phyloP scores from a whole-genome alignment of 2,113 vertebrate species.

The Leptocoma aspasia region DNA sequence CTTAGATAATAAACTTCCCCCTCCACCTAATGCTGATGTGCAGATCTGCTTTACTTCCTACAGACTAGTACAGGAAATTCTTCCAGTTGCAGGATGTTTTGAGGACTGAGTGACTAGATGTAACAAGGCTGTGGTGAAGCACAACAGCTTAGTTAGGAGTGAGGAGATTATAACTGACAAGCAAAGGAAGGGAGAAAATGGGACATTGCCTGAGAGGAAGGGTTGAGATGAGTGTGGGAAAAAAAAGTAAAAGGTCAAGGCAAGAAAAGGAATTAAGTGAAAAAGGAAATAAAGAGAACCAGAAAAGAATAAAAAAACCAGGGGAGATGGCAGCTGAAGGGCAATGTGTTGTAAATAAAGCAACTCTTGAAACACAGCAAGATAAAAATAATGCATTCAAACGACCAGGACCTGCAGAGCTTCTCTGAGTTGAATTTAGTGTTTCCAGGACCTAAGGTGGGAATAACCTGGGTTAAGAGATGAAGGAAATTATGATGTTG shows the following conservation, averaged over 20 bases:
- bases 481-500: not conserved
- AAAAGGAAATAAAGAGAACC: not conserved
- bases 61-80: not conserved
- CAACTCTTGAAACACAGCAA: not conserved
- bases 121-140: not conserved
- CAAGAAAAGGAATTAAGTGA: not conserved
- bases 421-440: not conserved
- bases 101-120: not conserved
- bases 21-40: not conserved
- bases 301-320: not conserved
- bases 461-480: not conserved
- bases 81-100: not conserved
- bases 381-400: not conserved
- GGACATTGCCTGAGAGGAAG: not conserved
- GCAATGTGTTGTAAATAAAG: not conserved
- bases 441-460: not conserved
- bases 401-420: not conserved
- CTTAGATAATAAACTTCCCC: not conserved
- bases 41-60: not conserved
- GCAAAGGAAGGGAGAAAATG: not conserved
- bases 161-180: not conserved
- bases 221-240: not conserved
- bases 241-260: not conserved
- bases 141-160: not conserved
- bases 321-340: not conserved